Evolutionary conservation across 2,797 vertebrate genomes (phyloP).

Genomic region (Peromyscus aztecus): DNA sequence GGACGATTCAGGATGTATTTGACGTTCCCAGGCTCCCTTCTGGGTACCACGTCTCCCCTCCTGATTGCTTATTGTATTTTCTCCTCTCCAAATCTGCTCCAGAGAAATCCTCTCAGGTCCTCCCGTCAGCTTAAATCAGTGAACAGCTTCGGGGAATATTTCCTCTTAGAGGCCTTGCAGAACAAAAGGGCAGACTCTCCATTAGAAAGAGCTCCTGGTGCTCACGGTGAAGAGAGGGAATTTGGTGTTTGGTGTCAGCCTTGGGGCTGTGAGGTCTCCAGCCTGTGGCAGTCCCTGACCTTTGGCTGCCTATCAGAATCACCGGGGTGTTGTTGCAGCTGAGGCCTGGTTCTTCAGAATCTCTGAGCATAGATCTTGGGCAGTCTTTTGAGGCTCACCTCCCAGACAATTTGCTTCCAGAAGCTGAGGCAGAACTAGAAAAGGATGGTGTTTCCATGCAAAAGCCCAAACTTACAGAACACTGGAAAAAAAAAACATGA

Average conservation of each 20-base stretch:
- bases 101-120: neutral
- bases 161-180: neutral
- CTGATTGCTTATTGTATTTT: neutral
- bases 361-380: neutral
- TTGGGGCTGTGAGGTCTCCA: neutral
- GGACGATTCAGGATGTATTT: neutral
- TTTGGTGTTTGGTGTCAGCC: neutral
- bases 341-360: neutral
- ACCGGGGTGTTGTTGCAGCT: neutral
- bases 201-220: neutral
- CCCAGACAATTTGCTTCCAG: neutral
- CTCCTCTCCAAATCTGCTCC: neutral
- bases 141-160: neutral
- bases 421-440: neutral
- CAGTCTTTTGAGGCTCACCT: neutral
- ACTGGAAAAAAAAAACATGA: neutral
- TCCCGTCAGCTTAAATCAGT: neutral
- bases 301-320: neutral
- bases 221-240: neutral
- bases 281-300: neutral
- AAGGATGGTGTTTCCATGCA: neutral
- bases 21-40: neutral
- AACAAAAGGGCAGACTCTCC: neutral
- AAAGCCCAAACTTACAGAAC: neutral
- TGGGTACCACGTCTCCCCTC: neutral